These are phyloP conservation scores for Numenius arquata DNA, from an alignment of 2,113 vertebrate species.

Conservation along the genomic window DNA sequence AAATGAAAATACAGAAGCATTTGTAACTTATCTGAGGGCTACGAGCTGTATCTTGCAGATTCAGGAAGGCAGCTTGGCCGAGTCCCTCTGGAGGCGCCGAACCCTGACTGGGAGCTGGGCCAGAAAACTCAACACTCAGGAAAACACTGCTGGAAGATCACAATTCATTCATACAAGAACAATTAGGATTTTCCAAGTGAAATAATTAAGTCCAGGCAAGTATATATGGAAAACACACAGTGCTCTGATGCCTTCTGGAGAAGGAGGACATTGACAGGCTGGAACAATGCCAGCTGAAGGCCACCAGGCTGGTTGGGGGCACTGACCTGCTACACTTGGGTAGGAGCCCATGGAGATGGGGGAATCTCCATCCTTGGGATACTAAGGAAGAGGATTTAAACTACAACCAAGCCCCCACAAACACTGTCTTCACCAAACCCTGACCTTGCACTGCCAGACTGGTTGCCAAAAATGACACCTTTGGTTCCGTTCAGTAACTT, in stretches of 20 bases:
- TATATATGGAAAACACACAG: background rate
- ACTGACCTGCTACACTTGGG: no score
- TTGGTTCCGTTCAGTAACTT: background rate
- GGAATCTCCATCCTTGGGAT: background rate
- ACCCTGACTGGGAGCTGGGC: conserved; percentile 5
- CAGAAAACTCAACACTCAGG: conserved; percentile 8
- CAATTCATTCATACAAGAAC: background rate
- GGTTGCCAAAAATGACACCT: background rate
- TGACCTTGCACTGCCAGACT: background rate
- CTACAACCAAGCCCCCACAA: background rate
- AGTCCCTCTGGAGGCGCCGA: background rate
- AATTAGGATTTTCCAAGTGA: conserved; percentile 10
- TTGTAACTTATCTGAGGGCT: conserved; percentile 26
- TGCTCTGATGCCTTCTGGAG: background rate
- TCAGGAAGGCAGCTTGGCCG: conserved; percentile 11
- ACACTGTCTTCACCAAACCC: background rate
- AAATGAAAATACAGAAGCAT: background rate
- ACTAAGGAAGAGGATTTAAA: background rate
- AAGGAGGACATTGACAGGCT: background rate
- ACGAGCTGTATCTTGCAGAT: background rate
- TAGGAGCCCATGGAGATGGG: background rate
- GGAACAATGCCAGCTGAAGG: background rate
- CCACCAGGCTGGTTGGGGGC: background rate
- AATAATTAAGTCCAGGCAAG: background rate
- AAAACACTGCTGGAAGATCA: conserved; percentile 12